phyloP scores from a whole-genome alignment of 2,797 vertebrate genomes.

The Scleropages formosus region DNA sequence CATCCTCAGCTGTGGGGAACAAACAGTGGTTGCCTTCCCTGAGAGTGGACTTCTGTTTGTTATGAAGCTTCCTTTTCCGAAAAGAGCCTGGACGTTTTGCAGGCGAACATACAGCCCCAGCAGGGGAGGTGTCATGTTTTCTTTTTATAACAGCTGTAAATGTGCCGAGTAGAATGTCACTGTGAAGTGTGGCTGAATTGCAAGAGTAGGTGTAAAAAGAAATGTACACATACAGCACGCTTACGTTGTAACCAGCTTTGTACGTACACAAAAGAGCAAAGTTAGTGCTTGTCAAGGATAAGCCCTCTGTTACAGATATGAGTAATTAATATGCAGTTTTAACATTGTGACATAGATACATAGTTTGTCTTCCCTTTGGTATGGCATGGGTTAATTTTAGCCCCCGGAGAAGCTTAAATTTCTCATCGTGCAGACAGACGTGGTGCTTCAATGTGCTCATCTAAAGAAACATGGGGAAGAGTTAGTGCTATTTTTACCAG shows the following conservation, averaged over 20 bases:
- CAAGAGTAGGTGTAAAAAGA: background rate
- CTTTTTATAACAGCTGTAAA: background rate
- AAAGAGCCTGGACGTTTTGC: too few relatives aligned
- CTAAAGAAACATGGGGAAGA: conserved; percentile 2
- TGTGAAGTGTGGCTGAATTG: background rate
- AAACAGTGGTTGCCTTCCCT: background rate
- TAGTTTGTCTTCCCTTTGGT: background rate
- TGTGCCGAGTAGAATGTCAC: background rate
- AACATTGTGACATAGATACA: background rate
- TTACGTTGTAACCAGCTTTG: too few relatives aligned
- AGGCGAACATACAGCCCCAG: too few relatives aligned
- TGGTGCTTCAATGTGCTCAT: background rate
- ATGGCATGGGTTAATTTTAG: conserved; percentile 7
- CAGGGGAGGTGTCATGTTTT: too few relatives aligned
- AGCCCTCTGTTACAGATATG: too few relatives aligned
- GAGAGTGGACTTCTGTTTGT: too few relatives aligned
- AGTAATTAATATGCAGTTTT: too few relatives aligned
- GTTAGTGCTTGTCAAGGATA: too few relatives aligned
- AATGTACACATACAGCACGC: too few relatives aligned
- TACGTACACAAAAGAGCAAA: too few relatives aligned
- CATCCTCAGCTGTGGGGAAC: background rate
- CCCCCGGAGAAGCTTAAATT: background rate
- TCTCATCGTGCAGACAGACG: conserved; percentile 1
- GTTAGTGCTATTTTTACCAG: conserved; percentile 17
- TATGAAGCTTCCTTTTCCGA: too few relatives aligned